phyloP scores from a whole-genome alignment of 2,113 vertebrate genomes.

The Varanus salvator region DNA sequence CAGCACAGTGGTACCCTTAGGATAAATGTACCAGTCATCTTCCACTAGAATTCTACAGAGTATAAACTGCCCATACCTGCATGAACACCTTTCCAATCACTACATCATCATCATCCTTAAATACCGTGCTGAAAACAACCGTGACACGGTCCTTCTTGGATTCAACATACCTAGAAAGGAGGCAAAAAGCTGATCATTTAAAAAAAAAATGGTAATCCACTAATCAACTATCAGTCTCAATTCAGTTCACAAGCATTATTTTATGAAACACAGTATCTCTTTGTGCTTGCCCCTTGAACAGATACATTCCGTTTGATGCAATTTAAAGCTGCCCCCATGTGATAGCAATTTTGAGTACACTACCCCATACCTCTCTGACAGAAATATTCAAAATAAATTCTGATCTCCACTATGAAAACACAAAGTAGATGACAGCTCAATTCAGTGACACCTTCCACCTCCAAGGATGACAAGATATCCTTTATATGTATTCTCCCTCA shows the following conservation, averaged over 20 bases:
- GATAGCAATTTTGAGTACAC: neutral
- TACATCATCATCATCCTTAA: slow-evolving; percentile 98
- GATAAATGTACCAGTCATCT: neutral
- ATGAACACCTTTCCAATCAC: slow-evolving; percentile 99
- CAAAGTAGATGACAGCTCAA: neutral
- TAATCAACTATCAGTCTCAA: neutral
- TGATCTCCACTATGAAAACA: neutral
- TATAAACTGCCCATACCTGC: slow-evolving; percentile 84
- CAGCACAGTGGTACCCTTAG: neutral
- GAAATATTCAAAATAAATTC: neutral
- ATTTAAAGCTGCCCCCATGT: neutral
- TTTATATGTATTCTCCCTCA: neutral
- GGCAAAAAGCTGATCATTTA: slow-evolving; percentile 45
- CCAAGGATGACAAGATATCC: neutral
- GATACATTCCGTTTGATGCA: neutral
- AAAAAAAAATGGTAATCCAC: neutral
- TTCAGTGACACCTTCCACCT: neutral
- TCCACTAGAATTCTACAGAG: slow-evolving; percentile 10
- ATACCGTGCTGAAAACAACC: slow-evolving; percentile 98
- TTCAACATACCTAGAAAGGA: slow-evolving; percentile 90
- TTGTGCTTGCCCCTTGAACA: neutral
- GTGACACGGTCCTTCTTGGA: slow-evolving; percentile 98
- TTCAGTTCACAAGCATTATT: neutral
- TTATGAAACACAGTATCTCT: no score
- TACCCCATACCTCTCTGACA: neutral